Percentiles rank a stretch among this genome's conserved stretches.
These are phyloP conservation scores for Labeo calbasu DNA, from an alignment of 2,797 vertebrate genomes.

Conservation along the genomic window DNA sequence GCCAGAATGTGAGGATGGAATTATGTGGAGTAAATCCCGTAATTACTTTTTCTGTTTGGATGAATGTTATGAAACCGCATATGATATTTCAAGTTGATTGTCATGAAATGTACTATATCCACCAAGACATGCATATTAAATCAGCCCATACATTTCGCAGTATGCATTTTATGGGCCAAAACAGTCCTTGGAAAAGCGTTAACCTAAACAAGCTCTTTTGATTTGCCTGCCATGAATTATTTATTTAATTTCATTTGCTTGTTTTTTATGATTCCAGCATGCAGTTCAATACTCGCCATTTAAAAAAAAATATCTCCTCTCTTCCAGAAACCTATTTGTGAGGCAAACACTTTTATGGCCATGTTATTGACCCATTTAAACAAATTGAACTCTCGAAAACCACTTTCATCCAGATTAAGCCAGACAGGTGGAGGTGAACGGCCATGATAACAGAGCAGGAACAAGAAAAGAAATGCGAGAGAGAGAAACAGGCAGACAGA, in stretches of 20 bases:
- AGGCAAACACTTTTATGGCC: slow-evolving; percentile 31
- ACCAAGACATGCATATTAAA: slow-evolving; percentile 16
- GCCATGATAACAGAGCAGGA: slow-evolving; percentile 38
- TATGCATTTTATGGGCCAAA: slow-evolving; percentile 37
- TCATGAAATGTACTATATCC: background rate
- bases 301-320: background rate
- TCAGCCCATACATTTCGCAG: slow-evolving; percentile 30
- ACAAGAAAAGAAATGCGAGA: slow-evolving; percentile 37
- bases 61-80: slow-evolving; percentile 19
- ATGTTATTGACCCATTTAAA: slow-evolving; percentile 19
- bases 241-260: background rate
- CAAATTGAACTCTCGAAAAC: slow-evolving; percentile 42
- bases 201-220: slow-evolving; percentile 44
- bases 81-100: background rate
- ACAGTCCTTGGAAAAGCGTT: slow-evolving; percentile 28
- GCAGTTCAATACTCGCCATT: background rate
- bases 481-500: slow-evolving; percentile 13
- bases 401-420: slow-evolving; percentile 43
- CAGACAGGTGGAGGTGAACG: slow-evolving; percentile 46
- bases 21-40: slow-evolving; percentile 22
- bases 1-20: slow-evolving; percentile 2
- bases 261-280: slow-evolving; percentile 16
- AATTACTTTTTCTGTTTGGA: slow-evolving; percentile 34
- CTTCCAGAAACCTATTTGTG: slow-evolving; percentile 32
- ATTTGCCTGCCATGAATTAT: slow-evolving; percentile 22